phyloP scores from a whole-genome alignment of 2,113 vertebrate species.

The Rhineura floridana region DNA sequence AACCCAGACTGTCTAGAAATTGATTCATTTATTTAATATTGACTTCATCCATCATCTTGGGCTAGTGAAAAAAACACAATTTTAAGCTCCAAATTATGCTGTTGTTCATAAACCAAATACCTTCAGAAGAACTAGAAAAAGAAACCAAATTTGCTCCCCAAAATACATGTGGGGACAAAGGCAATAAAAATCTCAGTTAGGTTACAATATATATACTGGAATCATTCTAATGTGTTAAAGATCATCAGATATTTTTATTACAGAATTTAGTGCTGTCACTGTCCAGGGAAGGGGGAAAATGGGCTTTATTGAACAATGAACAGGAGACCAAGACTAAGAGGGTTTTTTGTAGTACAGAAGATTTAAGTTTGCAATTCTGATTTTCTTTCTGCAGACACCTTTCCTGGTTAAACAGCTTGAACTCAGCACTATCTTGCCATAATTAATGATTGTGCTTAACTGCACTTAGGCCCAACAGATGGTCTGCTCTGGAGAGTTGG shows the following conservation, averaged over 20 bases:
- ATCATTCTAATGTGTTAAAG: neutral
- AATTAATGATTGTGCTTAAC: neutral
- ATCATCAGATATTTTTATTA: neutral
- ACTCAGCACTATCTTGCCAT: neutral
- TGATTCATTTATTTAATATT: constrained; percentile 23
- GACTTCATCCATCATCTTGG: constrained; percentile 22
- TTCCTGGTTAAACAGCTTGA: neutral
- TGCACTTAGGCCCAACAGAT: neutral
- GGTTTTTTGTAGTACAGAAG: neutral
- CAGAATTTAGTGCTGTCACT: neutral
- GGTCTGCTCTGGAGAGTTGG: too few relatives aligned
- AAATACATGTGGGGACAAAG: neutral
- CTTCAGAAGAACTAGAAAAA: neutral
- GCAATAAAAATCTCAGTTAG: neutral
- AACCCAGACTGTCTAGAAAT: constrained; percentile 13
- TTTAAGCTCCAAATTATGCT: neutral
- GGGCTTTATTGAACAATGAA: neutral
- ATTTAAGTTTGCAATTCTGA: neutral
- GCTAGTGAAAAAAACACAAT: neutral
- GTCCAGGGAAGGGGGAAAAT: too few relatives aligned
- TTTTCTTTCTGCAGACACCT: neutral
- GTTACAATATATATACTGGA: neutral
- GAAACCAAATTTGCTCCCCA: neutral
- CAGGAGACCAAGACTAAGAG: neutral
- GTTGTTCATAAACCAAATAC: neutral